Conservation (phyloP, 1,140 invertebrate genomes). For the Procambarus clarkii region DNA sequence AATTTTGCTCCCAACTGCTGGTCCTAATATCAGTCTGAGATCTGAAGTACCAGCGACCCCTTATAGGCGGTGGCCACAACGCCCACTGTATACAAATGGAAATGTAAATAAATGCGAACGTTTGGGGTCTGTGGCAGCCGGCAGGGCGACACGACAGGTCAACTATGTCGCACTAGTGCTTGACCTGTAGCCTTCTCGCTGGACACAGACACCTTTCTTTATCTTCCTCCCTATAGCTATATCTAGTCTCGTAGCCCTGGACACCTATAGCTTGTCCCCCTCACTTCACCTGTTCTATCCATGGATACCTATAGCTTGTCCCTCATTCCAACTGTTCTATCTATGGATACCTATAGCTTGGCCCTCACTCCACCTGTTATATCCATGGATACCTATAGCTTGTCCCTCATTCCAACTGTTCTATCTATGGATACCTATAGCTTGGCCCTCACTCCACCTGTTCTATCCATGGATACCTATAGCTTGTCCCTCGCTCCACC, state of each 20-base stretch:
- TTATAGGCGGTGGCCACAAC: background rate
- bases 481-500: background rate
- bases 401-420: background rate
- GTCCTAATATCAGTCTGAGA: background rate
- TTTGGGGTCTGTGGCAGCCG: conserved; percentile 10
- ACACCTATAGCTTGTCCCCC: conserved; percentile 25
- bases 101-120: conserved; percentile 40
- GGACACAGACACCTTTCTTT: too few species aligned
- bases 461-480: background rate
- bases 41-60: background rate
- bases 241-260: background rate
- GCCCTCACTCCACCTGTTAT: background rate
- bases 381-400: background rate
- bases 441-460: background rate
- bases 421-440: background rate
- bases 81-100: conserved; percentile 27
- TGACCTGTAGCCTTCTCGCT: background rate
- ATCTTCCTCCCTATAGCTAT: too few species aligned
- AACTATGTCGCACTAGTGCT: conserved; percentile 5
- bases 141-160: conserved; percentile 10
- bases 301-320: background rate
- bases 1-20: background rate
- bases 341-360: too few species aligned
- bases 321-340: background rate
- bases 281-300: background rate